Conservation (phyloP, 2,888 invertebrate genomes). For the Atrina japonica region DNA sequence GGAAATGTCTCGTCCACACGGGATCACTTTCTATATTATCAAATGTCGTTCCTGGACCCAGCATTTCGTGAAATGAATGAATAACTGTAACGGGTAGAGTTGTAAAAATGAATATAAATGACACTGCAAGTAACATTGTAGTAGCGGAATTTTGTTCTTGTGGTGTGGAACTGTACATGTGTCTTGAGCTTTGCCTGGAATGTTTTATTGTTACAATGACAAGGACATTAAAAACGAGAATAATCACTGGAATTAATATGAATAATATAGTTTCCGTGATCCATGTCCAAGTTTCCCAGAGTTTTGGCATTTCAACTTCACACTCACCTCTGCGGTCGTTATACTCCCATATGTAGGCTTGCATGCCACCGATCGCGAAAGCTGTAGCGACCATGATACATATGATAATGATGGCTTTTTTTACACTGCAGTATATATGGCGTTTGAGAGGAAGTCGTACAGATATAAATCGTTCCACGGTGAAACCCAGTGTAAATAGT, state of each 20-base stretch:
- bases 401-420: slow-evolving; percentile 72
- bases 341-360: slow-evolving; percentile 76
- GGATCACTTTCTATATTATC: no score
- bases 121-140: no score
- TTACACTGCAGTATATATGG: slow-evolving; percentile 72
- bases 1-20: no score
- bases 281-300: slow-evolving; percentile 77
- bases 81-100: no score
- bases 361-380: slow-evolving; percentile 67
- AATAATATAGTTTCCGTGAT: slow-evolving; percentile 77
- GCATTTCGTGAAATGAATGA: no score
- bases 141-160: no score
- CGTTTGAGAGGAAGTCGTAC: slow-evolving; percentile 78
- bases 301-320: slow-evolving; percentile 51
- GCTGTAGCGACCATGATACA: slow-evolving; percentile 59
- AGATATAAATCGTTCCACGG: slow-evolving; percentile 78
- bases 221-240: no score
- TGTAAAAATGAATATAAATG: no score
- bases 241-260: slow-evolving; percentile 74
- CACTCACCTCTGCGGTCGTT: slow-evolving; percentile 51
- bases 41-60: no score
- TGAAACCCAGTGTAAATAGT: slow-evolving; percentile 78
- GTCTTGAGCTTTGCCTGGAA: no score
- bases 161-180: no score
- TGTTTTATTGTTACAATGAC: no score